Conservation (phyloP, 2,888 invertebrate genomes). For the Rotaria macrura region DNA sequence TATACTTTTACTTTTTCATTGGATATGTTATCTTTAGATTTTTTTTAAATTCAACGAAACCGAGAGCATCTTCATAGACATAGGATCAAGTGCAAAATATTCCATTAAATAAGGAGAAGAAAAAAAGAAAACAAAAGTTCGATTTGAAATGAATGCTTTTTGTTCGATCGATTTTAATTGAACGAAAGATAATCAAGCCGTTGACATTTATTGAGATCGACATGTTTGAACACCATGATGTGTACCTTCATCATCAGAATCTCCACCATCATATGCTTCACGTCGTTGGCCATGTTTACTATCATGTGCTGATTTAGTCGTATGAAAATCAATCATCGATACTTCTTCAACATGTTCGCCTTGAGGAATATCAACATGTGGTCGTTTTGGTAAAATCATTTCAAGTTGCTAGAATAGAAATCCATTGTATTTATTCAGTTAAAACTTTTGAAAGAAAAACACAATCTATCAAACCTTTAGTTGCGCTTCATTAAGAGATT, state of each 20-base stretch:
- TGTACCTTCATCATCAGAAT: constrained; percentile 58
- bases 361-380: constrained; percentile 61
- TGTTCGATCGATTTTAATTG: background rate
- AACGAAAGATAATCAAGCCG: background rate
- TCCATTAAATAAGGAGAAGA: background rate
- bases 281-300: constrained; percentile 53
- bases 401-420: constrained; percentile 60
- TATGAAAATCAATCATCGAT: constrained; percentile 65
- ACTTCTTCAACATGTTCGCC: constrained; percentile 69
- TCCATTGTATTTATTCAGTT: background rate
- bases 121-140: background rate
- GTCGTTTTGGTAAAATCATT: constrained; percentile 63
- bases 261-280: constrained; percentile 59
- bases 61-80: background rate
- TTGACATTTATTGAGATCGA: background rate
- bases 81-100: background rate
- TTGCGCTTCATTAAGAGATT: constrained; percentile 50
- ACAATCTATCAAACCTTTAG: background rate
- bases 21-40: background rate
- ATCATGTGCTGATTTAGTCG: constrained; percentile 52
- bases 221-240: constrained; percentile 56
- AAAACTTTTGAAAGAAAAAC: background rate
- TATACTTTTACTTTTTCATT: background rate
- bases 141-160: background rate
- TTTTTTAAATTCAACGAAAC: constrained; percentile 5